Conservation (phyloP, 2,113 vertebrate species). For the Chloropsis hardwickii region DNA sequence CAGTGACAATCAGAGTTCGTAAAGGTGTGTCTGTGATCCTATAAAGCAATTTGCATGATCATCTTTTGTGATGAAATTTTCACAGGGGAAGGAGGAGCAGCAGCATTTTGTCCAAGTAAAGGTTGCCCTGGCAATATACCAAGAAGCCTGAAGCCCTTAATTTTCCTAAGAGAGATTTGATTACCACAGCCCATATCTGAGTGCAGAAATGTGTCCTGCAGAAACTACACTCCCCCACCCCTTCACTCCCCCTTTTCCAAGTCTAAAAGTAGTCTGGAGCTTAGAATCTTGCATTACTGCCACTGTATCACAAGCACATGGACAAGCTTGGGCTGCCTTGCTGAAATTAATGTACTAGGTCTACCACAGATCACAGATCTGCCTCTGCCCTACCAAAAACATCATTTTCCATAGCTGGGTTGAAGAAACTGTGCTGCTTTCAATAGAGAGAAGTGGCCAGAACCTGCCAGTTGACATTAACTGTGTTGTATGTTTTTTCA, state of each 20-base stretch:
- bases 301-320: background rate
- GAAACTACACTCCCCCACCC: background rate
- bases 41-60: slow-evolving; percentile 48
- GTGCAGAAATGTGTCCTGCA: slow-evolving; percentile 3
- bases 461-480: background rate
- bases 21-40: slow-evolving; percentile 46
- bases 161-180: slow-evolving; percentile 19
- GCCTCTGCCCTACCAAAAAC: background rate
- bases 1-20: slow-evolving; percentile 38
- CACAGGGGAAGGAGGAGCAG: background rate
- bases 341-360: background rate
- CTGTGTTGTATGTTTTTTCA: slow-evolving; percentile 14
- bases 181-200: background rate
- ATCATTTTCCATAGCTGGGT: background rate
- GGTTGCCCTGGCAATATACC: background rate
- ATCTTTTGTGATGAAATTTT: slow-evolving; percentile 47
- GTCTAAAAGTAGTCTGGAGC: background rate
- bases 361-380: background rate
- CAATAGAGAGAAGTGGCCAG: background rate
- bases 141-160: slow-evolving; percentile 22
- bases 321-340: background rate
- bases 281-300: background rate
- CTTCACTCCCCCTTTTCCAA: background rate
- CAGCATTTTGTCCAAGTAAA: slow-evolving; percentile 25
- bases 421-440: background rate